phyloP scores from a whole-genome alignment of 2,113 vertebrate genomes.

The Trichechus manatus region DNA sequence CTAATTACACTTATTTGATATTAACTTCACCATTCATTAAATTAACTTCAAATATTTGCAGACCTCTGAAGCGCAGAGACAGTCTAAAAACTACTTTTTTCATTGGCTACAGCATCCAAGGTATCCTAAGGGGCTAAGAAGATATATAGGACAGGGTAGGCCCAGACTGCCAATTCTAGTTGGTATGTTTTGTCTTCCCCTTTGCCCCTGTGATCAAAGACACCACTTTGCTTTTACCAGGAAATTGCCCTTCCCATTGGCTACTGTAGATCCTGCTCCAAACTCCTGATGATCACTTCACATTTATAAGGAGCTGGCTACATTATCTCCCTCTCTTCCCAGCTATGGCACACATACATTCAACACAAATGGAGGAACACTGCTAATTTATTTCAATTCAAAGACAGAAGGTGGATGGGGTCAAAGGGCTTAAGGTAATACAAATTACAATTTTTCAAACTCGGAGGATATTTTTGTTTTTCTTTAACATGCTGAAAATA shows the following conservation, averaged over 20 bases:
- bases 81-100: not conserved
- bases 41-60: not conserved
- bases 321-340: not conserved
- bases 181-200: not conserved
- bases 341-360: not conserved
- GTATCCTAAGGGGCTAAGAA: not conserved
- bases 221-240: not conserved
- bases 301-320: too few relatives aligned
- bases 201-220: not conserved
- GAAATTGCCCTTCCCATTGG: not conserved
- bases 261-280: not conserved
- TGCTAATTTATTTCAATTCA: not conserved
- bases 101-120: not conserved
- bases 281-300: not conserved
- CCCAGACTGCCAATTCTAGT: not conserved
- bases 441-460: not conserved
- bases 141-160: not conserved
- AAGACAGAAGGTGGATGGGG: not conserved
- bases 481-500: not conserved
- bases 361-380: not conserved
- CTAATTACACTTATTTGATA: not conserved
- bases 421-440: not conserved
- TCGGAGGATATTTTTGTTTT: not conserved
- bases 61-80: not conserved
- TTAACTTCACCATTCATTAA: not conserved